Base-by-base conservation (phyloP, 2,888 invertebrate genomes). In the Rotaria macrura region DNA sequence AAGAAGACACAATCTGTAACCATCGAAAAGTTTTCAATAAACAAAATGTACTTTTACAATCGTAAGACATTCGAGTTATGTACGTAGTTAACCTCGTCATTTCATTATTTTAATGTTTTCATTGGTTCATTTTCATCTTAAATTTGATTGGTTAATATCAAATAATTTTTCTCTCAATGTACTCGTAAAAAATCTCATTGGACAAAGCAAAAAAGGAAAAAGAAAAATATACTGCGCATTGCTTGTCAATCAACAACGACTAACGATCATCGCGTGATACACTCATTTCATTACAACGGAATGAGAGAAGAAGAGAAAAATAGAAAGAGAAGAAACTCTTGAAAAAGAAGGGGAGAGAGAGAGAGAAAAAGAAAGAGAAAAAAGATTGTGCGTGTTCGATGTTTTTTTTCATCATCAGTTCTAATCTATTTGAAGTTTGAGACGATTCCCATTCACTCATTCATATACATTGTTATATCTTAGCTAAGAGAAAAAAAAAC, bases 341-440 rank as follows among this genome's bases (percentile, higher is more conserved):
- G 49, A 49, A 49, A 49, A 49, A 49, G 20, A 65, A 17, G 14
- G 65, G 3, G 17, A 20, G 14, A 0, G 65, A 20, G 65, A 10
- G 34, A 34, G 17, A 65, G 34, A 20, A 34, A 65, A 20, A 34
- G 34, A 34, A 4, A 34, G 65, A 12, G 65, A 65, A 65, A 65
- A 65, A 65, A 65, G 65, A 65, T 65, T 65, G 65, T 65, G 65
- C 65, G 65, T 65, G 65, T 65, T 38, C 65, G 65, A 65, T 65
- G 65, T 65, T 65, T 65, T 65, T 65, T 65, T 65, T 65, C 65
- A 65, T 65, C 65, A 65, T 65, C 65, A 65, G 65, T 65, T 65
- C 65, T 65, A 65, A 65, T 65, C 65, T 65, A 65, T 65, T 65
- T 65, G 65, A 65, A 65, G 65, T 65, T 65, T 65, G 65, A 65